Percentiles rank a stretch among this genome's conserved stretches.
Conservation (phyloP, 2,797 vertebrate genomes). For the Morelia viridis region DNA sequence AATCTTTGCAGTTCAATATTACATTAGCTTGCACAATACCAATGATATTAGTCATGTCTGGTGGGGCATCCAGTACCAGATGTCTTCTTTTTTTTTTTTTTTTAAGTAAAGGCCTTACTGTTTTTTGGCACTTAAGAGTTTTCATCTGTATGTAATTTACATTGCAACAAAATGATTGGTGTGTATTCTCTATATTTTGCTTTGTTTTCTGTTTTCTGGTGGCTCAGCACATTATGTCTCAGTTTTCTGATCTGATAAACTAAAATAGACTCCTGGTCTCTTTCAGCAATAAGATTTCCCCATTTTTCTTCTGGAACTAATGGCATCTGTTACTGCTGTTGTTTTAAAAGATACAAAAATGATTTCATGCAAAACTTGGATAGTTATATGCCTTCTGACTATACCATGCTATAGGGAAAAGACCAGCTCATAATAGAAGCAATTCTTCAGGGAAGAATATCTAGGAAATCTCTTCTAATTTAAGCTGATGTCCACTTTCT, state of each 20-base stretch:
- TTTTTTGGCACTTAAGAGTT: slow-evolving; percentile 73
- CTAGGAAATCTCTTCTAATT: not conserved
- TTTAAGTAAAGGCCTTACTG: slow-evolving; percentile 67
- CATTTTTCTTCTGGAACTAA: slow-evolving; percentile 26
- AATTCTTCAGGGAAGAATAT: not conserved
- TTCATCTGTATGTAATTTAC: slow-evolving; percentile 78
- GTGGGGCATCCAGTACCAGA: slow-evolving; percentile 76
- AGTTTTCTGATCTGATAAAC: slow-evolving; percentile 55
- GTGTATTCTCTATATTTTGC: slow-evolving; percentile 69
- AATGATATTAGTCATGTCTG: slow-evolving; percentile 79
- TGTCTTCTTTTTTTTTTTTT: slow-evolving; percentile 78
- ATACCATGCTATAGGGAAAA: too few species aligned
- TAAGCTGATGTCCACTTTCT: not conserved
- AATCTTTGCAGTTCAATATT: slow-evolving; percentile 74
- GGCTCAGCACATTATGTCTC: slow-evolving; percentile 54
- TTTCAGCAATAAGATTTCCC: slow-evolving; percentile 50
- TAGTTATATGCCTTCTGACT: not conserved
- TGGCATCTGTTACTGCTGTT: slow-evolving; percentile 56
- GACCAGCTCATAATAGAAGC: not conserved
- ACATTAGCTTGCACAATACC: slow-evolving; percentile 78
- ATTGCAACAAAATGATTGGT: slow-evolving; percentile 74
- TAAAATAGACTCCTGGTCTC: slow-evolving; percentile 39
- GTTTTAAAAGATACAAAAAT: slow-evolving; percentile 31
- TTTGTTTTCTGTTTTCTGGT: slow-evolving; percentile 65
- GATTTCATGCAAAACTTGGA: not conserved